Conservation (phyloP, 2,113 vertebrate species). For the Struthidea cinerea region DNA sequence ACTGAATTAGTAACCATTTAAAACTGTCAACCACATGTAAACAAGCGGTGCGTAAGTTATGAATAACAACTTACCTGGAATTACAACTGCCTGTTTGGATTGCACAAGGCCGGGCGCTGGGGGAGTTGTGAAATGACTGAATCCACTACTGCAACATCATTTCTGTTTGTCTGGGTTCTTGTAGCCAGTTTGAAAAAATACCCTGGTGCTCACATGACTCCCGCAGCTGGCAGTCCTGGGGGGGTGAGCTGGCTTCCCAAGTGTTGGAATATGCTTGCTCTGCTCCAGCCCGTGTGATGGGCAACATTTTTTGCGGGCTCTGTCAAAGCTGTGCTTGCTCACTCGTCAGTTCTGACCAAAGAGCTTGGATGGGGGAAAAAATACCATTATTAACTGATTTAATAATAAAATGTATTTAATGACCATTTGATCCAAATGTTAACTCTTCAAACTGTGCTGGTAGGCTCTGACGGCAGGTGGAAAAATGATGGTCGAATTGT, state of each 20-base stretch:
- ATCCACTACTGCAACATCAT: not conserved
- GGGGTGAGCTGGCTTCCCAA: not conserved
- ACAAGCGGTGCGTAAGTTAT: not conserved
- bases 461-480: not conserved
- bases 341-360: not conserved
- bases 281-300: not conserved
- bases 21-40: constrained; percentile 18
- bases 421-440: not conserved
- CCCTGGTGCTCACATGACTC: not conserved
- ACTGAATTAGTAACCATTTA: constrained; percentile 41
- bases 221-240: accelerated
- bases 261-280: not conserved
- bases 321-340: not conserved
- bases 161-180: not conserved
- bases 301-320: not conserved
- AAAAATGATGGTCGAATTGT: accelerated
- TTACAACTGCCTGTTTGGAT: not conserved
- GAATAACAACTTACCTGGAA: not conserved
- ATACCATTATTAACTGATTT: not conserved
- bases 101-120: not conserved
- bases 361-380: not conserved
- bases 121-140: not conserved
- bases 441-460: not conserved
- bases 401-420: not conserved
- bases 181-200: not conserved